Evolutionary conservation across 2,888 invertebrate genomes (phyloP), one percentile per base, ranked within the genome.

Genomic region (Perizoma affinitatum): DNA sequence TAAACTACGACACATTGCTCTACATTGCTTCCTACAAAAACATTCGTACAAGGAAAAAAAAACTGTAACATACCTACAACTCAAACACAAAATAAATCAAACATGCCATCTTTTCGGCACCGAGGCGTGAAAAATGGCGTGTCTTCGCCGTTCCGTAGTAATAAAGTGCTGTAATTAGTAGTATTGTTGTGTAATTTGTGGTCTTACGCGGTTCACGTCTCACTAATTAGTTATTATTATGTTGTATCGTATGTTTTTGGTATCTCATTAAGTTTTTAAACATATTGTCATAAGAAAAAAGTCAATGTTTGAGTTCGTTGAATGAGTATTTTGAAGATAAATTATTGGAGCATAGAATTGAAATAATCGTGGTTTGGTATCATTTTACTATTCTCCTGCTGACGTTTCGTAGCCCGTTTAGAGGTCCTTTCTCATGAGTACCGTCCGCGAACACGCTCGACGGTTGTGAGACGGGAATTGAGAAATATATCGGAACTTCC

Each of bases 1-100:
- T 40, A 9, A 45, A 10, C 40, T 9, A 53, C 48, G 56, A 52
- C 52, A 53, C 41, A 61, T 56, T 56, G 56, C 43, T 61, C 56
- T 53, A 56, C 43, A 52, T 61, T 10, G 22, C n/a, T 56, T 61
- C 61, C 61, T 53, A 41, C 53, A 43, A 55, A 54, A 52, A 48
- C 9, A 42, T 4, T 42, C 4, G 4, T 38, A 38, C 1, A 7
- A 38, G 7, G 1, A 38, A 5, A 38, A 38, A 38, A 38, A 38
- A 36, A 36, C 36, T 36, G 22, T 6, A n/a, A 22, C n/a, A n/a
- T n/a, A n/a, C n/a, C 10, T 6, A 0, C 5, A 7, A 44, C 6
- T 44, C 44, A 43, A 11, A 41, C 42, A 36, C 36, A 22, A 36
- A 52, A 52, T 43, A 10, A 52, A 38, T 5, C 46, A 44, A 44